Evolutionary conservation across 2,888 invertebrate genomes (phyloP).

Genomic region (Furcula furcula): DNA sequence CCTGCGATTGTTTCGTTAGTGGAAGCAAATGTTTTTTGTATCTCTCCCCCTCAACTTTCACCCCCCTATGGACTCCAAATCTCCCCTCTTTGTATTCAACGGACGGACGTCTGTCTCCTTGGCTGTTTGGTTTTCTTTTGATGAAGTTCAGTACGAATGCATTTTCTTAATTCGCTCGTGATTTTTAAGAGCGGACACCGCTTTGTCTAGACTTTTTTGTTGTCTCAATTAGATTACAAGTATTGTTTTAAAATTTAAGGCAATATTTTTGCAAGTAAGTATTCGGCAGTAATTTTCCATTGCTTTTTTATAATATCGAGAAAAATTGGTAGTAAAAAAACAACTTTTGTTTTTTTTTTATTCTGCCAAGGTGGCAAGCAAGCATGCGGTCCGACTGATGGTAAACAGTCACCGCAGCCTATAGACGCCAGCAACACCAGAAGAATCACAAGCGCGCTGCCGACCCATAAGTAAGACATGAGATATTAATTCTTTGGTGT

Average conservation of each 20-base stretch:
- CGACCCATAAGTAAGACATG: too few relatives aligned
- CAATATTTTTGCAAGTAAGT: not conserved
- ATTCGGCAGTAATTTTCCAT: too few relatives aligned
- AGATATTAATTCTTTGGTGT: too few relatives aligned
- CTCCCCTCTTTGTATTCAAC: constrained; percentile 66
- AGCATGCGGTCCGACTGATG: too few relatives aligned
- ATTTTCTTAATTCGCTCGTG: constrained; percentile 45
- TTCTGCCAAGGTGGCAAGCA: too few relatives aligned
- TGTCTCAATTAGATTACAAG: not conserved
- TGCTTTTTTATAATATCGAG: too few relatives aligned
- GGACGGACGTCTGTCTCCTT: constrained; percentile 60
- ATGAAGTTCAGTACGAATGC: constrained; percentile 62
- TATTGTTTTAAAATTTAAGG: constrained; percentile 9
- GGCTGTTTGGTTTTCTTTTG: constrained; percentile 74
- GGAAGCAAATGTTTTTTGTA: constrained; percentile 69
- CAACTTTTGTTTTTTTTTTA: too few relatives aligned
- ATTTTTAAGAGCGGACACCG: constrained; percentile 29
- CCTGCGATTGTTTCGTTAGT: constrained; percentile 78
- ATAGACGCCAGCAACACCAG: too few relatives aligned
- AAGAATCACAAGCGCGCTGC: too few relatives aligned
- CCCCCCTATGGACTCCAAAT: constrained; percentile 10
- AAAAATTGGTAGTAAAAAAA: too few relatives aligned
- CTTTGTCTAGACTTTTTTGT: constrained; percentile 15
- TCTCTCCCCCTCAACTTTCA: constrained; percentile 25
- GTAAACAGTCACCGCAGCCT: too few relatives aligned